Conservation (phyloP, 2,888 invertebrate species). For the Adineta ricciae region DNA sequence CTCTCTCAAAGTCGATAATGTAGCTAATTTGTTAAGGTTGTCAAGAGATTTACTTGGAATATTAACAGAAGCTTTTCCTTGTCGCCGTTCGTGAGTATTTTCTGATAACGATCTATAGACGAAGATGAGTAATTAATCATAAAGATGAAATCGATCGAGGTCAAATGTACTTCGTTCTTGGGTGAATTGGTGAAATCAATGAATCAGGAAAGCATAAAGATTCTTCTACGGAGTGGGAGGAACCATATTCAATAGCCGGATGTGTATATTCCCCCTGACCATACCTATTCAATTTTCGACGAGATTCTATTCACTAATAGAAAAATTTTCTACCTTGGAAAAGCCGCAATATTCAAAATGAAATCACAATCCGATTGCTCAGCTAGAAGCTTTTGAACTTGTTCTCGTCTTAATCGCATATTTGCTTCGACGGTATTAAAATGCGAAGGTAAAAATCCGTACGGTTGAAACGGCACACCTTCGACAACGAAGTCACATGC, state of each 20-base stretch:
- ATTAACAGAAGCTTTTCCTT: neutral
- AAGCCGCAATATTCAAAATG: constrained; percentile 22
- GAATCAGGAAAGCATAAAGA: neutral
- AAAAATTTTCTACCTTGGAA: constrained; percentile 41
- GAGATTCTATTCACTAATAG: too few species aligned
- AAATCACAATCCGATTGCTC: constrained; percentile 57
- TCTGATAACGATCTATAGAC: neutral
- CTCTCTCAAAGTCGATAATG: too few species aligned
- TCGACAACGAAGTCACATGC: constrained; percentile 98
- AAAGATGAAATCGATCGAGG: too few species aligned
- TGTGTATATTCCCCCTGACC: neutral
- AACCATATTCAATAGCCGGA: neutral
- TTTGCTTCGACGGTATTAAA: constrained; percentile 33
- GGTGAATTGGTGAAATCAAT: neutral
- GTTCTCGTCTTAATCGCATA: constrained; percentile 26
- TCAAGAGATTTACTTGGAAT: neutral
- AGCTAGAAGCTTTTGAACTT: constrained; percentile 24
- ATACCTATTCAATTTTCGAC: neutral
- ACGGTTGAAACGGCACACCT: constrained; percentile 80
- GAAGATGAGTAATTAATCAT: too few species aligned
- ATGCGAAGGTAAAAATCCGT: constrained; percentile 52
- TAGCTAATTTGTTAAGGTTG: too few species aligned
- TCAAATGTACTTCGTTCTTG: neutral
- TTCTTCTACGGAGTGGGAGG: neutral
- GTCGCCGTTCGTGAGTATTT: neutral